Evolutionary conservation across 1,140 invertebrate species (phyloP), one percentile per base, ranked within the genome.

Genomic region (Popillia japonica): DNA sequence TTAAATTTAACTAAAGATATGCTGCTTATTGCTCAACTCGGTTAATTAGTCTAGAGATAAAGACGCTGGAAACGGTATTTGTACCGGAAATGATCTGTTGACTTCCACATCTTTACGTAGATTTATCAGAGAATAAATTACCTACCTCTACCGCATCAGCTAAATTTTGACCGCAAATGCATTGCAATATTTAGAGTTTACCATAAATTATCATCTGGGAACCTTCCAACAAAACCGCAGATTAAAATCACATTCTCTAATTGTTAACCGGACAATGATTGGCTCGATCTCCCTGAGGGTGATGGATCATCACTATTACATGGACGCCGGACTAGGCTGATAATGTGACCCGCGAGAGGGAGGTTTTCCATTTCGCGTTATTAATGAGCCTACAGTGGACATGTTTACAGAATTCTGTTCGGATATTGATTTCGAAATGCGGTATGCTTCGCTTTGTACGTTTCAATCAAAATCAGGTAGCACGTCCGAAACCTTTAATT

Each of bases 171-270:
- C 61, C 61, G 61, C 61, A 64, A 64, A 64, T 64, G 22, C 61
- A 73, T 14, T 73, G 40, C 40, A 42, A 73, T 73, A 73, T 41
- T 73, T 68, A 22, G 20, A 34, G 64, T 68, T 40, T 41, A 73
- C 72, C 72, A 41, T 73, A 73, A 73, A 73, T 73, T 73, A 73
- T 42, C 40, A 40, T 10, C 11, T 22, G 17, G 61, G 20, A 9
- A 6, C 23, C 3, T 64, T 11, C 72, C 23, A 75, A 76, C 80
- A 75, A 80, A 78, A 81, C 79, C 79, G 76, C 68, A 80, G 79
- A 81, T 81, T 81, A 80, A 80, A 80, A 80, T 80, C 80, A 74
- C 80, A 82, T 78, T 82, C 79, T 79, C 76, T 81, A 81, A 81
- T 81, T 81, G 80, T 81, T 81, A 81, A 77, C 59, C 74, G 79